These are phyloP conservation scores for Netta rufina DNA, from an alignment of 2,797 vertebrate species.

Conservation along the genomic window DNA sequence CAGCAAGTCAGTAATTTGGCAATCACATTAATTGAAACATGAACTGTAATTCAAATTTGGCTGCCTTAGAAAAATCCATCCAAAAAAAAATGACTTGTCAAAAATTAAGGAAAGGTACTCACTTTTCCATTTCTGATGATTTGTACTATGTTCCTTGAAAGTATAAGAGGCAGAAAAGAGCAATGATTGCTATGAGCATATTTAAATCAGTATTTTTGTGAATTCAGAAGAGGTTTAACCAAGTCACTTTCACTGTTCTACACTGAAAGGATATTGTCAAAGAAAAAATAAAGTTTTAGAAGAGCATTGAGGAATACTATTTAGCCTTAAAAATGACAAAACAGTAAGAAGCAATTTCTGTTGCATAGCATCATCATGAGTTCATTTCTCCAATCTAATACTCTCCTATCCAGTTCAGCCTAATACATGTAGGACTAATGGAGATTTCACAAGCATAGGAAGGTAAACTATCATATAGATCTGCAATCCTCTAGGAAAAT, in stretches of 20 bases:
- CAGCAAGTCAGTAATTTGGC: not conserved
- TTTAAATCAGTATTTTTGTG: not conserved
- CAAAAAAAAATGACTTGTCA: not conserved
- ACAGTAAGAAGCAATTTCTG: not conserved
- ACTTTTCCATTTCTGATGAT: not conserved
- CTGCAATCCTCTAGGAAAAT: not conserved
- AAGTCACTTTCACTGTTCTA: not conserved
- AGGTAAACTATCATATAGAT: not conserved
- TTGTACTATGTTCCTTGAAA: not conserved
- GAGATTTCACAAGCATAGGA: not conserved
- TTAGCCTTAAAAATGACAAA: not conserved
- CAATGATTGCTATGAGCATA: not conserved
- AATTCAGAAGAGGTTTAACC: not conserved
- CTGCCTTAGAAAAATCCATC: not conserved
- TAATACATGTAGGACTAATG: not conserved
- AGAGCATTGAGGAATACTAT: not conserved
- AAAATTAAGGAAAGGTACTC: not conserved
- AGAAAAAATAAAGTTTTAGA: not conserved
- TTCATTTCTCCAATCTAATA: not conserved
- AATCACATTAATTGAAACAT: not conserved
- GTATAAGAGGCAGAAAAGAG: not conserved
- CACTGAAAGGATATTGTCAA: not conserved
- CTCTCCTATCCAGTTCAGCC: not conserved
- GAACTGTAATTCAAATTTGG: not conserved
- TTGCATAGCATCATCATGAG: not conserved